These are phyloP conservation scores for Phragmatobia fuliginosa DNA, from an alignment of 2,888 invertebrate genomes.

Conservation along the genomic window DNA sequence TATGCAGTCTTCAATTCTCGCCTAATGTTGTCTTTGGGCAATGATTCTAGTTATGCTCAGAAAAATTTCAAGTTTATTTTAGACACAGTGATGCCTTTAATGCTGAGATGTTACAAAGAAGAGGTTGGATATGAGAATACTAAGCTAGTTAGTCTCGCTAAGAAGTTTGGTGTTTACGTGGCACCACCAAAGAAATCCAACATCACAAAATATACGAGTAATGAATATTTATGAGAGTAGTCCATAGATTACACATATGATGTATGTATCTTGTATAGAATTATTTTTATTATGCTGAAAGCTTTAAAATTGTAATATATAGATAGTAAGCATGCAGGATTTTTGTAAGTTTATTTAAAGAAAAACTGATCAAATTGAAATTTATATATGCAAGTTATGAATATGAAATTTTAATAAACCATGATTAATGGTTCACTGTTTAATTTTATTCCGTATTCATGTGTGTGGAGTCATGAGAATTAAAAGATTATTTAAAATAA, in stretches of 20 bases:
- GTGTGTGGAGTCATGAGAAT: constrained; percentile 58
- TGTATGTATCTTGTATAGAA: constrained; percentile 66
- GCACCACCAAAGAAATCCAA: constrained; percentile 86
- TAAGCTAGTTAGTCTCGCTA: constrained; percentile 80
- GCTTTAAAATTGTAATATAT: constrained; percentile 86
- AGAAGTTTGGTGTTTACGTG: constrained; percentile 84
- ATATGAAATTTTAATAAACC: constrained; percentile 84
- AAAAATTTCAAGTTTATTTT: constrained; percentile 91
- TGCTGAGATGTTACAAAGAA: constrained; percentile 88
- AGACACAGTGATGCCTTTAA: constrained; percentile 88
- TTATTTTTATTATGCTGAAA: constrained; percentile 84
- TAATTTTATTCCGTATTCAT: constrained; percentile 65
- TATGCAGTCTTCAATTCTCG: constrained; percentile 91
- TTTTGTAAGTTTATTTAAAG: constrained; percentile 84
- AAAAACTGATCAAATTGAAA: constrained; percentile 81
- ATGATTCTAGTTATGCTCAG: constrained; percentile 80
- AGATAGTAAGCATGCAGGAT: constrained; percentile 83
- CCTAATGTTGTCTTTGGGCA: constrained; percentile 85
- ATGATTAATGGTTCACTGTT: constrained; percentile 67
- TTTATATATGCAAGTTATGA: constrained; percentile 84
- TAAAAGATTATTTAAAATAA: constrained; percentile 61
- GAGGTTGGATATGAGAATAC: constrained; percentile 87
- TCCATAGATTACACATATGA: constrained; percentile 54
- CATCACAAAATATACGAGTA: constrained; percentile 90
- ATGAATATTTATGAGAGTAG: constrained; percentile 87